Percentiles rank a stretch among this genome's conserved stretches.
These are phyloP conservation scores for rabbit (Oryctolagus cuniculus) DNA, from an alignment of 2,113 vertebrate genomes.

Conservation along the genomic window DNA sequence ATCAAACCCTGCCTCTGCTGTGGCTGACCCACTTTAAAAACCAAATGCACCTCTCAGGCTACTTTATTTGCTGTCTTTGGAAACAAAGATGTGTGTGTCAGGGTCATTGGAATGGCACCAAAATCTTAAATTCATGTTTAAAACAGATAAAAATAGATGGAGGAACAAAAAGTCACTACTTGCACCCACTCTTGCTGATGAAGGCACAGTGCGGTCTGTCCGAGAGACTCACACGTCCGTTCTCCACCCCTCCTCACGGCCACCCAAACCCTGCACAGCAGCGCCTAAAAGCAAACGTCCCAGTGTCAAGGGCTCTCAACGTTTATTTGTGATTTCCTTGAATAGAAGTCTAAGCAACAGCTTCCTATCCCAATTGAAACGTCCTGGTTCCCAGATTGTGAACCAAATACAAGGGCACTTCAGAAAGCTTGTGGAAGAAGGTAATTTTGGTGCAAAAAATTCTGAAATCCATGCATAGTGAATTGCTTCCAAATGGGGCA, in stretches of 20 bases:
- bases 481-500: neutral
- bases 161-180: neutral
- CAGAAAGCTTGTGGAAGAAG: no score
- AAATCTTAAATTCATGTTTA: conserved; percentile 56
- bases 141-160: conserved; percentile 37
- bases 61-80: neutral
- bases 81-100: conserved; percentile 20
- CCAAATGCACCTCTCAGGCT: neutral
- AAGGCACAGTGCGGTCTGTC: neutral
- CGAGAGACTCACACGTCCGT: neutral
- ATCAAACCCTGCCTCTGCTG: neutral
- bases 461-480: no score
- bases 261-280: neutral
- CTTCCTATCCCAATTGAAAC: neutral
- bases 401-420: neutral
- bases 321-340: neutral
- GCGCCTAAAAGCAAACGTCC: neutral
- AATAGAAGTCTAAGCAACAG: neutral
- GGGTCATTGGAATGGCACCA: conserved; percentile 39
- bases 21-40: neutral
- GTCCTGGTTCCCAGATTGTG: neutral
- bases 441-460: no score
- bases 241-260: neutral
- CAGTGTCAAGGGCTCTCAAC: neutral
- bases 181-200: neutral